Percentiles rank a stretch among this genome's conserved stretches.
phyloP scores from a whole-genome alignment of 2,797 vertebrate genomes.

The Gephyroberyx darwinii region DNA sequence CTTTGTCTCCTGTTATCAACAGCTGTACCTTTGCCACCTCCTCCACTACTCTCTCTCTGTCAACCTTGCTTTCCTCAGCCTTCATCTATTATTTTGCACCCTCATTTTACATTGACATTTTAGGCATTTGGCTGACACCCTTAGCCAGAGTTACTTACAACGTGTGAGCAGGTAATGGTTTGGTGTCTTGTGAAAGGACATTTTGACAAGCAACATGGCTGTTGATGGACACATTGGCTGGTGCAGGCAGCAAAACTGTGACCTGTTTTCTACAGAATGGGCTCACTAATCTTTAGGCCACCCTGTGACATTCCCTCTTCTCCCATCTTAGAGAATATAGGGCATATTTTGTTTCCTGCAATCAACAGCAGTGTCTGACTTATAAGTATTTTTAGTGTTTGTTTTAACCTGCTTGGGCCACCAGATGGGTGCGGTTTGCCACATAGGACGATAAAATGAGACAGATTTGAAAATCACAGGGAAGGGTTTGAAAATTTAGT shows the following conservation, averaged over 20 bases:
- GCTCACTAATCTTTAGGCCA: too few relatives aligned
- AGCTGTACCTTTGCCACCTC: not conserved
- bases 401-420: too few relatives aligned
- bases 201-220: not conserved
- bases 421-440: too few relatives aligned
- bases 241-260: not conserved
- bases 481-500: too few relatives aligned
- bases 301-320: not conserved
- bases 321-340: too few relatives aligned
- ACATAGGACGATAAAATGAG: too few relatives aligned
- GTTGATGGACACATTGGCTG: slow-evolving; percentile 1
- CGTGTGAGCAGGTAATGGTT: not conserved
- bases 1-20: not conserved
- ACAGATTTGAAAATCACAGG: too few relatives aligned
- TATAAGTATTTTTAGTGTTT: too few relatives aligned
- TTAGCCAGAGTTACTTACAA: not conserved
- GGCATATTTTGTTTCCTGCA: too few relatives aligned
- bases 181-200: not conserved
- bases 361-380: too few relatives aligned
- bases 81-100: not conserved
- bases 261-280: too few relatives aligned
- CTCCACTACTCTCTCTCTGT: not conserved
- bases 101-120: not conserved
- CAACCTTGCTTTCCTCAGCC: not conserved
- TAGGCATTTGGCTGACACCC: not conserved